These are phyloP conservation scores for Metopia argyrocephala DNA, from an alignment of 2,888 invertebrate species.

Conservation along the genomic window DNA sequence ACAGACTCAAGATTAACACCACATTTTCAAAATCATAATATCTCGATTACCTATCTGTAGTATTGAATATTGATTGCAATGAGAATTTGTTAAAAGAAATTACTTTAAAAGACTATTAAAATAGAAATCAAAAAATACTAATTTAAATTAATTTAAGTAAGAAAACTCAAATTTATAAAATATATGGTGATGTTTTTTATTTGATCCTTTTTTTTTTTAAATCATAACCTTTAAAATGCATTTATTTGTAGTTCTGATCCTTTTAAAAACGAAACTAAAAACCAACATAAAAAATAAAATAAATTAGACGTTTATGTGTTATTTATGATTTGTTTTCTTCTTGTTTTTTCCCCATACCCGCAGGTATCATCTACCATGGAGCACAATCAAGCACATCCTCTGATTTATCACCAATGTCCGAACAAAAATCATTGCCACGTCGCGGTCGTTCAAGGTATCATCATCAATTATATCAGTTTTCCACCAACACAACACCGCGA, in stretches of 20 bases:
- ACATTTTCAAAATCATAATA: constrained; percentile 77
- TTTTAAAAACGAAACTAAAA: constrained; percentile 10
- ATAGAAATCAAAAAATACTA: constrained; percentile 41
- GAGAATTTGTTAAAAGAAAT: constrained; percentile 41
- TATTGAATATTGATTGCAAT: constrained; percentile 59
- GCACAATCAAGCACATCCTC: constrained; percentile 88
- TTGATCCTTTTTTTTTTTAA: background rate
- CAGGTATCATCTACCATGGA: constrained; percentile 87
- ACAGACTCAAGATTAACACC: constrained; percentile 76
- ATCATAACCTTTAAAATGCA: background rate
- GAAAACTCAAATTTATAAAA: background rate
- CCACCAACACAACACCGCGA: constrained; percentile 80
- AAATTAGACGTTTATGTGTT: constrained; percentile 37
- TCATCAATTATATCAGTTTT: constrained; percentile 79
- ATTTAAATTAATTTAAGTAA: background rate
- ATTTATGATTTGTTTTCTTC: constrained; percentile 47
- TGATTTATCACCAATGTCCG: constrained; percentile 88
- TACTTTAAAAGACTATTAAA: constrained; percentile 52
- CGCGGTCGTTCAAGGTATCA: constrained; percentile 85
- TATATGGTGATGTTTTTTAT: background rate
- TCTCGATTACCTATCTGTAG: constrained; percentile 77
- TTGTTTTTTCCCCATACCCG: constrained; percentile 65
- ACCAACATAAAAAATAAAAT: constrained; percentile 5
- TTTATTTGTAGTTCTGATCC: constrained; percentile 12
- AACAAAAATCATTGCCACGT: constrained; percentile 86